These are phyloP conservation scores for Euphydryas editha DNA, from an alignment of 2,888 invertebrate species.

Conservation along the genomic window DNA sequence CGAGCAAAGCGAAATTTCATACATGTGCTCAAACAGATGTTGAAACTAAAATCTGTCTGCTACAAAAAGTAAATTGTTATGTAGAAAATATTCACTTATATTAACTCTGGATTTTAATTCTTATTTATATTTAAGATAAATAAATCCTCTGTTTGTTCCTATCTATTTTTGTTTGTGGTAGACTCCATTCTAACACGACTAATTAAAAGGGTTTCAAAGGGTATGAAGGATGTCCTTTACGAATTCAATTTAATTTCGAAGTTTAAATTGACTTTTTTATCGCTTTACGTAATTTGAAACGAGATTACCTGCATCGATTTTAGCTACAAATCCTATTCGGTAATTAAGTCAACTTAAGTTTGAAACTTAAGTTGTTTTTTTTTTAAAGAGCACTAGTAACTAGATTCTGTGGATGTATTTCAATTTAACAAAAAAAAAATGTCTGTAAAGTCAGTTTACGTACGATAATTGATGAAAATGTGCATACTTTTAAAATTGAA, in stretches of 20 bases:
- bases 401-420: too few species aligned
- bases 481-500: too few species aligned
- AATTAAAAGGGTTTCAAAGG: slow-evolving; percentile 33
- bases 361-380: too few species aligned
- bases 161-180: slow-evolving; percentile 24
- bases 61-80: neutral
- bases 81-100: slow-evolving; percentile 1
- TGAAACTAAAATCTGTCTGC: neutral
- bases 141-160: slow-evolving; percentile 13
- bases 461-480: too few species aligned
- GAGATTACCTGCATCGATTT: slow-evolving; percentile 1
- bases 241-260: slow-evolving; percentile 26
- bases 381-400: too few species aligned
- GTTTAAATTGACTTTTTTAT: slow-evolving; percentile 33
- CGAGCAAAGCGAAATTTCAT: neutral
- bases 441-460: too few species aligned
- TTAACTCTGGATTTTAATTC: neutral
- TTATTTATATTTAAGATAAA: slow-evolving; percentile 23
- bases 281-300: slow-evolving; percentile 12
- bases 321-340: neutral
- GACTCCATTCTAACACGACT: slow-evolving; percentile 20
- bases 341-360: neutral
- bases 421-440: too few species aligned
- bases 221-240: slow-evolving; percentile 19
- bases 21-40: neutral